Evolutionary conservation across 2,797 vertebrate genomes (phyloP).

Genomic region (Cephalopachus bancanus): DNA sequence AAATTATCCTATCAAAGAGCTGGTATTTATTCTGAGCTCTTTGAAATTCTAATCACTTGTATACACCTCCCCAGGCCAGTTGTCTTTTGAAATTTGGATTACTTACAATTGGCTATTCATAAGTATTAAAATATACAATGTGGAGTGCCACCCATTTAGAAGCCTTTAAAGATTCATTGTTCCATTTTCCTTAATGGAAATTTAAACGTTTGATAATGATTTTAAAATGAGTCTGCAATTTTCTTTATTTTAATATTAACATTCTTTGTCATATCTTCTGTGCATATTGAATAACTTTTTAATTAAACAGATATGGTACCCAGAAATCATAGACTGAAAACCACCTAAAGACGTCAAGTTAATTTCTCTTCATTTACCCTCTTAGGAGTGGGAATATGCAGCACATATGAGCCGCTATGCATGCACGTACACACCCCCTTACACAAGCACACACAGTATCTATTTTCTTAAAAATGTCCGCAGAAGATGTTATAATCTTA

Average conservation of each 20-base stretch:
- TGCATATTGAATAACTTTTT: slow-evolving; percentile 53
- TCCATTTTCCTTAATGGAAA: slow-evolving; percentile 73
- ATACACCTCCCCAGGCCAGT: slow-evolving; percentile 89
- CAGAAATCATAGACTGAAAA: slow-evolving; percentile 42
- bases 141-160: slow-evolving; percentile 77
- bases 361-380: neutral
- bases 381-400: neutral
- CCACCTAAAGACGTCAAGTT: slow-evolving; percentile 20
- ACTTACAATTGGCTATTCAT: slow-evolving; percentile 90
- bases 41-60: slow-evolving; percentile 92
- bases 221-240: slow-evolving; percentile 76
- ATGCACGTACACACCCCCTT: too few species aligned
- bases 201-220: slow-evolving; percentile 72
- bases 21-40: slow-evolving; percentile 89
- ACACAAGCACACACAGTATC: neutral
- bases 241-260: slow-evolving; percentile 76
- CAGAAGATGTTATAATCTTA: neutral
- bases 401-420: neutral
- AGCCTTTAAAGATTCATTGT: slow-evolving; percentile 80
- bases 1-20: slow-evolving; percentile 91
- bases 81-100: slow-evolving; percentile 89
- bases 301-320: slow-evolving; percentile 57
- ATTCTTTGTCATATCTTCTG: slow-evolving; percentile 61
- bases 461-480: neutral
- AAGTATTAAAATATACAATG: slow-evolving; percentile 83